These are phyloP conservation scores for Lordiphosa mommai DNA, from an alignment of 1,140 invertebrate genomes.

Conservation along the genomic window DNA sequence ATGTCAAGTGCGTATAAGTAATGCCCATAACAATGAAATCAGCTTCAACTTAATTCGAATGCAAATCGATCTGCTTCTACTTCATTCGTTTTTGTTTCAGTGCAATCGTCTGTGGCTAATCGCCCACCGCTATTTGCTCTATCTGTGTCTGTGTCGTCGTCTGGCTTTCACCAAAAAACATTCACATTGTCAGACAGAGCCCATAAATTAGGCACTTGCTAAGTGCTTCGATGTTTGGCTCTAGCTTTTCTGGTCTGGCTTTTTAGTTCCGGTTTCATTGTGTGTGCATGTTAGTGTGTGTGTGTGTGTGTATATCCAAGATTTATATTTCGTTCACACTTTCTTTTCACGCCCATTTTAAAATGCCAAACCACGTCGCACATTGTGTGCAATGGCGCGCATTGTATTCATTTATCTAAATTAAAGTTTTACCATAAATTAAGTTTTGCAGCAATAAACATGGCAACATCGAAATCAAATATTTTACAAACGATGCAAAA, in stretches of 20 bases:
- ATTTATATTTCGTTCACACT: constrained; percentile 62
- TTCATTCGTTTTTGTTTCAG: constrained; percentile 46
- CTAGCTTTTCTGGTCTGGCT: constrained; percentile 9
- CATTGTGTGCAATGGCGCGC: constrained; percentile 4
- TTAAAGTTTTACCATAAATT: no score
- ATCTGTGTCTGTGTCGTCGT: constrained; percentile 20
- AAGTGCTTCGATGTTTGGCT: constrained; percentile 58
- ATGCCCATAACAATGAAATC: constrained; percentile 41
- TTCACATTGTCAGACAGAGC: constrained; percentile 44
- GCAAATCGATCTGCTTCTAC: background rate
- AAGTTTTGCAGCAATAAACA: no score
- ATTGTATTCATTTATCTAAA: no score
- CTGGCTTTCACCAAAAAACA: constrained; percentile 26
- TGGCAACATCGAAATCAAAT: no score
- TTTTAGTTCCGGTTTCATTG: constrained; percentile 11
- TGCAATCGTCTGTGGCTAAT: constrained; percentile 74
- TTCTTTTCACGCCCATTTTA: constrained; percentile 38
- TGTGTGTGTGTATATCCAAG: constrained; percentile 32
- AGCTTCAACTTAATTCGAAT: constrained; percentile 41
- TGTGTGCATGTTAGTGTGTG: constrained; percentile 1
- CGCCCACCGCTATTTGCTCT: constrained; percentile 58
- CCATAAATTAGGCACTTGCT: constrained; percentile 73
- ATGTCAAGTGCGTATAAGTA: constrained; percentile 39
- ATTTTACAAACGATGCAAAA: background rate
- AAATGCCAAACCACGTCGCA: constrained; percentile 21